Conservation (phyloP, 2,888 invertebrate genomes). For the Troides aeacus region DNA sequence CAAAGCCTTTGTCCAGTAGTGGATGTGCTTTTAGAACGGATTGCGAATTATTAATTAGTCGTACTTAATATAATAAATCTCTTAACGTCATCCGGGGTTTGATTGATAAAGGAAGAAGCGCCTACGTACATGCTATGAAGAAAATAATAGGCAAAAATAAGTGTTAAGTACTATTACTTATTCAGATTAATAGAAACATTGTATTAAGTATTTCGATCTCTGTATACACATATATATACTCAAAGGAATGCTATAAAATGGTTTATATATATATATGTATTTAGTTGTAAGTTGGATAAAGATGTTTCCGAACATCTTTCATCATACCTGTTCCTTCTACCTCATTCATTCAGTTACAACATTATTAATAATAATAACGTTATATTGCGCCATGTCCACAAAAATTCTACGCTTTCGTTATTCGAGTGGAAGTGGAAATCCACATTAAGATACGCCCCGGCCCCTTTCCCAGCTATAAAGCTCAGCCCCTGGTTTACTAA, state of each 20-base stretch:
- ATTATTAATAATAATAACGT: background rate
- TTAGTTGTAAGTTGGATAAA: background rate
- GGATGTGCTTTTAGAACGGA: no score
- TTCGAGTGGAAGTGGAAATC: constrained; percentile 40
- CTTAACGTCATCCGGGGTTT: no score
- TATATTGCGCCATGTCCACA: background rate
- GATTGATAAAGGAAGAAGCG: no score
- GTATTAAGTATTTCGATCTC: no score
- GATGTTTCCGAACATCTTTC: background rate
- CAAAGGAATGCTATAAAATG: background rate
- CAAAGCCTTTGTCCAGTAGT: no score
- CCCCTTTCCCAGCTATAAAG: constrained; percentile 51
- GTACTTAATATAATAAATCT: no score
- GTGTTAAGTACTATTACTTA: no score
- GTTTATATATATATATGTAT: background rate
- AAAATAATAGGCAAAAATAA: no score
- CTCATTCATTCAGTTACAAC: background rate
- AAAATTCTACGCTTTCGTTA: constrained; percentile 10
- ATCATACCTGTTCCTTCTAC: background rate
- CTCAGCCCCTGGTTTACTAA: constrained; percentile 59
- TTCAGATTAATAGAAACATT: no score
- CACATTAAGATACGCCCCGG: constrained; percentile 47
- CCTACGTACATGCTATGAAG: no score
- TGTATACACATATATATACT: no score
- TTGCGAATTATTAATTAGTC: no score